A percentile compares a stretch with the other conserved stretches of the same genome.
Evolutionary conservation across 2,888 invertebrate genomes (phyloP).

Genomic region (Drepanosiphum platanoidis): DNA sequence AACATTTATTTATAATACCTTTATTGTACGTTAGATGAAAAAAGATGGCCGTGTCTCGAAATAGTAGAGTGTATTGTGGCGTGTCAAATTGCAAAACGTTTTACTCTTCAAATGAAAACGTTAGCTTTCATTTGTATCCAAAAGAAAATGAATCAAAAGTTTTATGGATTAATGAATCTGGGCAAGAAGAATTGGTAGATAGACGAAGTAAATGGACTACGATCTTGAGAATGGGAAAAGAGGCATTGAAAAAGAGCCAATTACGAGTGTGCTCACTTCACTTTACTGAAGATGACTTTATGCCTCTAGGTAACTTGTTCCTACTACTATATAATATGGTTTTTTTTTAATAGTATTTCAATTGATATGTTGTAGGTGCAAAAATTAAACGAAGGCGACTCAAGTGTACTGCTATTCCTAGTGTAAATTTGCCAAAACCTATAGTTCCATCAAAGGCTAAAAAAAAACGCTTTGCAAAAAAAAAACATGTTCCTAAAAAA

Average conservation of each 20-base stretch:
- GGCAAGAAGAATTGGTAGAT: neutral
- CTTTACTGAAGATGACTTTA: neutral
- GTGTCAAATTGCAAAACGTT: neutral
- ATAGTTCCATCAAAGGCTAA: neutral
- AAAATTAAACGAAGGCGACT: neutral
- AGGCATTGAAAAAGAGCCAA: neutral
- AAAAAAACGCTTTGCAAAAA: neutral
- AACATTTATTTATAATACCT: too few relatives aligned
- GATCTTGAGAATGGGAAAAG: neutral
- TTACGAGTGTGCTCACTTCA: neutral
- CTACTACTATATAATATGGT: neutral
- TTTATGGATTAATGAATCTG: neutral
- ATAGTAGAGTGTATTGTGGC: neutral
- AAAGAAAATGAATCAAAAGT: conserved; percentile 12
- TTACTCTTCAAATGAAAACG: neutral
- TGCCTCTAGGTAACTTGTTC: conserved; percentile 1
- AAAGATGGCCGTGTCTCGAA: neutral
- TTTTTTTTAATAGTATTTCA: neutral
- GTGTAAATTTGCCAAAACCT: neutral
- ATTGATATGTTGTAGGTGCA: neutral
- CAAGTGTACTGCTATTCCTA: neutral
- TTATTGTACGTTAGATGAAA: too few relatives aligned
- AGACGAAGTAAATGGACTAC: neutral
- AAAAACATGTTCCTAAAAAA: neutral
- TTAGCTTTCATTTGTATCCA: conserved; percentile 13